phyloP scores from a whole-genome alignment of 2,888 invertebrate genomes.

The Lottia gigantea region DNA sequence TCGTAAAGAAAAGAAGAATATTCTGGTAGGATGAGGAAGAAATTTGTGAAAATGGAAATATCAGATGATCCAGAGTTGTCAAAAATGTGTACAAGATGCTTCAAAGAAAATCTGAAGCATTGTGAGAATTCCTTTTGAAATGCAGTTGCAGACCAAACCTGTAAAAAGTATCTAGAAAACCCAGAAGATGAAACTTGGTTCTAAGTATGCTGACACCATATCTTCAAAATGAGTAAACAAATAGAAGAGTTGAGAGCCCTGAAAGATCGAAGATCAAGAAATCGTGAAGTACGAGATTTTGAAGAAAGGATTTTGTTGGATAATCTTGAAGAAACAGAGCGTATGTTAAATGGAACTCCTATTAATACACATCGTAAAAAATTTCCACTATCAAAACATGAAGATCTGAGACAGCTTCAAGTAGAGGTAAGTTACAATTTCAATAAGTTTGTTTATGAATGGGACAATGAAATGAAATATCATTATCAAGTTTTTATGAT shows the following conservation, averaged over 20 bases:
- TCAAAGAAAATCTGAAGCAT: no score
- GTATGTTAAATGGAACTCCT: conserved; percentile 18
- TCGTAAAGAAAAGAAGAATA: no score
- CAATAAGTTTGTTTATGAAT: no score
- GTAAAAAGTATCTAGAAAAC: background rate
- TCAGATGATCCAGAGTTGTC: no score
- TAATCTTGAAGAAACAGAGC: conserved; percentile 41
- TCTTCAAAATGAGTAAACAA: conserved; percentile 31
- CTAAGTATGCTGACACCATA: no score
- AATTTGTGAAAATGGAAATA: no score
- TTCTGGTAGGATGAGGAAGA: no score
- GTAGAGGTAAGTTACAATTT: conserved; percentile 40
- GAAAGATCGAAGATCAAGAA: conserved; percentile 43
- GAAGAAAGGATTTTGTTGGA: conserved; percentile 55
- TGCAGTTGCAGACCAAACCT: background rate
- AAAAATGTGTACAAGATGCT: no score
- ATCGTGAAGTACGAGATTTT: conserved; percentile 50
- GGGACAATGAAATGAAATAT: no score
- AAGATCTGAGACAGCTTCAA: conserved; percentile 48
- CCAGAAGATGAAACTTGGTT: no score
- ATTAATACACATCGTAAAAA: conserved; percentile 30
- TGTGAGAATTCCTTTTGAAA: no score
- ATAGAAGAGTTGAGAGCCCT: conserved; percentile 35
- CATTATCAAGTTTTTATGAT: no score
- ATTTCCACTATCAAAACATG: conserved; percentile 48